Evolutionary conservation across 2,888 invertebrate species (phyloP), one percentile per base, ranked within the genome.

Genomic region (Eupithecia exiguata): DNA sequence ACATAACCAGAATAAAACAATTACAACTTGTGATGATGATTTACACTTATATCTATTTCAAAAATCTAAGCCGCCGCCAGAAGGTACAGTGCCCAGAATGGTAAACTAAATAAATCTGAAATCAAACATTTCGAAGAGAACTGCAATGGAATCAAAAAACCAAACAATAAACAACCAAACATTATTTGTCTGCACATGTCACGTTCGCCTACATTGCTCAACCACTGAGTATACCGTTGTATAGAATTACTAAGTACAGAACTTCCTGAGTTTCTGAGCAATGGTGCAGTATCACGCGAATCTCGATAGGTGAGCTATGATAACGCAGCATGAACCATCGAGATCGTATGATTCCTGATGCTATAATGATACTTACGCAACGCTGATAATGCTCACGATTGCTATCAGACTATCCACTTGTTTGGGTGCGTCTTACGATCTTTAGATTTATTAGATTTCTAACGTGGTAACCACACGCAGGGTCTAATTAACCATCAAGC

Each of bases 181-280:
- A 53, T 5, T 21, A 53, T 21, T 25, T 12, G 0, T 3, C 5
- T 12, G 5, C 61, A 12, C 30, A 25, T 62, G 62, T 7, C n/a
- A 35, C 63, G 14, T 58, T 58, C 14, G 36, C 62, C 38, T 10
- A 38, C 38, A 36, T 63, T 35, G 5, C 36, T n/a, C 35, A 4
- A 65, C 63, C 38, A 21, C 36, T 35, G 63, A 38, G 10, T 38
- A 38, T 65, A 65, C 63, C 14, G n/a, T 38, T 40, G 40, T 40
- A 25, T n/a, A 38, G n/a, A 2, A 40, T 66, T 35, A 62, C 62
- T 35, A 5, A n/a, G 65, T 77, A 72, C 72, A 72, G 72, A 78
- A 79, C 78, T 80, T 80, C 80, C 80, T 80, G 76, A 68, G 75
- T 75, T 72, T 76, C 70, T 77, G 75, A 78, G 78, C 78, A 75